Evolutionary conservation across 2,888 invertebrate genomes (phyloP), one percentile per base, ranked within the genome.

Genomic region (Sarcophaga rosellei): DNA sequence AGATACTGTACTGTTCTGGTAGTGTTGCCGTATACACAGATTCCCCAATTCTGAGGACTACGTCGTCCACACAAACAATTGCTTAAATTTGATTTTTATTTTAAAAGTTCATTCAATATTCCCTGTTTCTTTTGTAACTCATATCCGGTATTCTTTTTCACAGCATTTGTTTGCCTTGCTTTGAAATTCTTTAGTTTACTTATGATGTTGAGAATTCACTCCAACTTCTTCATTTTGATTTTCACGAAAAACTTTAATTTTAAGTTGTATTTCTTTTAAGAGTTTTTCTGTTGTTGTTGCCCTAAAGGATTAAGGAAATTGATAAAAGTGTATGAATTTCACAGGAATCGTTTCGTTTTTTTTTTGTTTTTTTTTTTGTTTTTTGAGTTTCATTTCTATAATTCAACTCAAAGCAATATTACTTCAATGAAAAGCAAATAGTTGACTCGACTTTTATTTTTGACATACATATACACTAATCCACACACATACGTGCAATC

Each of bases 381-480:
- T 35, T 35, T 35, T 35, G 35, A 35, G 8, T 35, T 35, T 77
- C 70, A 63, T 82, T 76, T 83, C 15, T 73, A 77, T 77, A 80
- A 77, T 74, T 69, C 63, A 65, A 77, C 83, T 83, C 80, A 83
- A 83, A 80, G 83, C 80, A 45, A 81, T 77, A 69, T 62, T 65
- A 83, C 83, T 83, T 80, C 83, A 83, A 77, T 86, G 77, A 74
- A 83, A 83, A 83, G 76, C 83, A 86, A 86, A 83, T 82, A 86
- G 83, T 83, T 86, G 80, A 75, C 78, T 85, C 44, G 11, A 73
- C 70, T 76, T 53, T n/a, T 59, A 35, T 12, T 79, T 44, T 59
- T 44, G 47, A 10, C 4, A 70, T 25, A 57, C 11, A 59, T 44
- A 69, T 61, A 47, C 8, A 15, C 65, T 75, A 23, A n/a, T 25